A percentile compares a stretch with the other conserved stretches of the same genome.
Conservation (phyloP, 2,113 vertebrate genomes). For the Athene noctua region DNA sequence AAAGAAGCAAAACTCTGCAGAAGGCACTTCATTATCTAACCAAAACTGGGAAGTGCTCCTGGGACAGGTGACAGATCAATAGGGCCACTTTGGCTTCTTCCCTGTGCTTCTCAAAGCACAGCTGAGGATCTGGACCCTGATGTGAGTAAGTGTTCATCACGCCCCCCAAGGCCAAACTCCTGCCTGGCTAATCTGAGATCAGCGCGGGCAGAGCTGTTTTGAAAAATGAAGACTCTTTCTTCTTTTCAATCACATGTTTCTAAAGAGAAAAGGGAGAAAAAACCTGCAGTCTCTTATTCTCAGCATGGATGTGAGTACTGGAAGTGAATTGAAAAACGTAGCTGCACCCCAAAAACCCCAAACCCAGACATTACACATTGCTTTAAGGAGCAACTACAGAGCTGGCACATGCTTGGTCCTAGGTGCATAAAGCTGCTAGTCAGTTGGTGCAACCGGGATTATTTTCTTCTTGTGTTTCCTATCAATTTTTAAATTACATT, state of each 20-base stretch:
- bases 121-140: neutral
- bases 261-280: neutral
- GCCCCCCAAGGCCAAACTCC: neutral
- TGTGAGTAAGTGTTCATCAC: neutral
- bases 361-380: neutral
- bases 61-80: neutral
- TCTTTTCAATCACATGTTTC: neutral
- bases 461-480: neutral
- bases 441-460: neutral
- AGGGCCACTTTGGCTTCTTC: neutral
- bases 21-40: neutral
- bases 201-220: neutral
- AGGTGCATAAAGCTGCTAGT: neutral
- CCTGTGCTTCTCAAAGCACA: neutral
- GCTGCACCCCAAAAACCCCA: neutral
- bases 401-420: neutral
- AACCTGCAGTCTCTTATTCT: neutral
- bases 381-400: neutral
- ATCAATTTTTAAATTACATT: neutral
- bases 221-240: neutral
- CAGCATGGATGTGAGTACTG: neutral
- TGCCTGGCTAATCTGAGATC: neutral
- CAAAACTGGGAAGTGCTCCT: neutral
- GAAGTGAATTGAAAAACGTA: neutral
- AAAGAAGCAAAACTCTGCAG: neutral